Evolutionary conservation across 2,888 invertebrate genomes (phyloP), one percentile per base, ranked within the genome.

Genomic region (Polymixis lichenea): DNA sequence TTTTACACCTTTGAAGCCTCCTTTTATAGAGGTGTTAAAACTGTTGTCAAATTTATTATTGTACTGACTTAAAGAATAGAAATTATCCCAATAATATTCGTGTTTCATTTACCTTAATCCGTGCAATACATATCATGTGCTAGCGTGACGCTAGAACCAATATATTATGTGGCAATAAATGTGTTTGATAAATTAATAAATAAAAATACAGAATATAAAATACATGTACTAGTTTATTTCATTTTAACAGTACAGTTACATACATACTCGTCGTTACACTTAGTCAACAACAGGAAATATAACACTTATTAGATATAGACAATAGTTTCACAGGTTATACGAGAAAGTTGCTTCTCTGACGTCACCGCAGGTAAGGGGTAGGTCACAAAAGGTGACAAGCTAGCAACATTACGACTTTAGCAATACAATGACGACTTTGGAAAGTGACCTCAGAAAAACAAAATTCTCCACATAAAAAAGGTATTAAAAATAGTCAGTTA

Each of bases 31-130:
- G 95, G 95, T 95, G 95, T 94, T 89, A 89, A 94, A 95, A 93
- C 95, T 96, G 96, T 96, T 95, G 92, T 93, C 91, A 90, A 88
- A 94, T 95, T 95, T 95, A 95, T 94, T 93, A 95, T 92, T 95
- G 93, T 95, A 95, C 91, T 94, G 91, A 95, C 93, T 91, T 93
- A 93, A 94, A 93, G 91, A 94, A 94, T 95, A 96, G 95, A 95
- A 92, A 95, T 93, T 95, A 96, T 95, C 94, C 92, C 89, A 94
- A 92, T 82, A 82, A 81, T 22, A 56, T 74, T 88, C 82, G 75
- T 78, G 67, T 82, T 72, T 84, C 5, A 74, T 80, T 82, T 80
- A 53, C 19, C 13, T 49, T 6, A 68, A n/a, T 9, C 46, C 17
- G 11, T 22, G 28, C 8, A 17, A n/a, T 15, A 22, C 17, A 22